Evolutionary conservation across 2,113 vertebrate genomes (phyloP).

Genomic region (Apeltes quadracus): DNA sequence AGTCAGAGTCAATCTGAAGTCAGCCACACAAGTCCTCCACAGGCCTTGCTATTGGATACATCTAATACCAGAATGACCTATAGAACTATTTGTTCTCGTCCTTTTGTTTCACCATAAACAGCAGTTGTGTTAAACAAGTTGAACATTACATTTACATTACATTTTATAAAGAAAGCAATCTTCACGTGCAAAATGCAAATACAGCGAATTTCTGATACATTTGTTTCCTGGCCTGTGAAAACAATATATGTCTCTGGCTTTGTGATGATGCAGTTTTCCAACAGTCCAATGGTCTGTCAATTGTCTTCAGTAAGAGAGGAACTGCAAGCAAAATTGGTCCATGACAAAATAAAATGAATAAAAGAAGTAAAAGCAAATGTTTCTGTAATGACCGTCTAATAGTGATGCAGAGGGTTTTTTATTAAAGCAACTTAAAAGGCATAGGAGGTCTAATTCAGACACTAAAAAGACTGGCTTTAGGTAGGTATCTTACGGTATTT

Average conservation of each 20-base stretch:
- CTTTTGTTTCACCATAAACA: neutral
- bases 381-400: neutral
- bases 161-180: no score
- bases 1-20: conserved; percentile 52
- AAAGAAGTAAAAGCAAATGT: neutral
- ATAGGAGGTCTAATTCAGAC: no score
- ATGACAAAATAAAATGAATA: neutral
- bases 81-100: neutral
- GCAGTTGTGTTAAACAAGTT: neutral
- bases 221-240: neutral
- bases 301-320: neutral
- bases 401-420: neutral
- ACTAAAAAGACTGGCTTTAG: neutral
- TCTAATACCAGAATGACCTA: no score
- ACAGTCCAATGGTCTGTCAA: neutral
- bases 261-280: neutral
- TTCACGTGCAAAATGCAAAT: neutral
- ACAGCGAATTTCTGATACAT: no score
- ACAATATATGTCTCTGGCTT: neutral
- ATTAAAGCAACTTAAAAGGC: neutral
- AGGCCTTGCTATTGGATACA: conserved; percentile 14
- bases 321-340: neutral
- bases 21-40: conserved; percentile 27
- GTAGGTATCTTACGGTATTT: neutral
- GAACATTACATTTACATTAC: neutral